Conservation (phyloP, 2,113 vertebrate genomes). For the Lutjanus erythropterus region DNA sequence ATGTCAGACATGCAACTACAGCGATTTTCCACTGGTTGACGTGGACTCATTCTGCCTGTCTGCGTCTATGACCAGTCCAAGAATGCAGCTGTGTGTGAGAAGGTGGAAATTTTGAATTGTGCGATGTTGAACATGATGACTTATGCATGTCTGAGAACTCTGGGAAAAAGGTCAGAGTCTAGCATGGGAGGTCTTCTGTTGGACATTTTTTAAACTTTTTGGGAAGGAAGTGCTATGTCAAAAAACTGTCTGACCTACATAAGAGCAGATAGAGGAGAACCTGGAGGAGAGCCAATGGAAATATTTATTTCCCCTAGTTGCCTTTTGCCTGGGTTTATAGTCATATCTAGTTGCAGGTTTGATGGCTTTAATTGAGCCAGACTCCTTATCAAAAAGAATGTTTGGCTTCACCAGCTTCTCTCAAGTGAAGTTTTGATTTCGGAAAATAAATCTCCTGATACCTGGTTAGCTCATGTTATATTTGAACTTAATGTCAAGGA, state of each 20-base stretch:
- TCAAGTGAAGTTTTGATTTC: constrained; percentile 37
- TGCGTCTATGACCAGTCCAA: constrained; percentile 45
- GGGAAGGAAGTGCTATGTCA: constrained; percentile 61
- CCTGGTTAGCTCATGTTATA: constrained; percentile 6
- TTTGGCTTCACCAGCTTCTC: constrained; percentile 26
- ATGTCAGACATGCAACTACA: constrained; percentile 64
- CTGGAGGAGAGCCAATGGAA: constrained; percentile 64
- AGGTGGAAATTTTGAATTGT: constrained; percentile 73
- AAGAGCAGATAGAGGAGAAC: constrained; percentile 57
- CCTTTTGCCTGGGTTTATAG: constrained; percentile 41
- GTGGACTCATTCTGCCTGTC: constrained; percentile 55
- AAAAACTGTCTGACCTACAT: constrained; percentile 76
- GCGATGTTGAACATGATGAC: constrained; percentile 67
- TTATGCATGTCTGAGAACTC: constrained; percentile 67
- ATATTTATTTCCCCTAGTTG: constrained; percentile 65
- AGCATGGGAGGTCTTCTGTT: constrained; percentile 60
- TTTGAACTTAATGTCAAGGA: constrained; percentile 8
- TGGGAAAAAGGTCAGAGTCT: constrained; percentile 62
- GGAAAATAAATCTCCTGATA: constrained; percentile 26
- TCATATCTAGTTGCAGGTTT: constrained; percentile 59
- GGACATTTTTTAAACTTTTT: constrained; percentile 55
- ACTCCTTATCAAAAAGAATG: constrained; percentile 61
- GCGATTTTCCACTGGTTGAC: constrained; percentile 65
- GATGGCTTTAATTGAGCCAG: constrained; percentile 51
- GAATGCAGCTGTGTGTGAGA: constrained; percentile 67